phyloP scores from a whole-genome alignment of 2,113 vertebrate genomes.

The Dipodomys stephensi region DNA sequence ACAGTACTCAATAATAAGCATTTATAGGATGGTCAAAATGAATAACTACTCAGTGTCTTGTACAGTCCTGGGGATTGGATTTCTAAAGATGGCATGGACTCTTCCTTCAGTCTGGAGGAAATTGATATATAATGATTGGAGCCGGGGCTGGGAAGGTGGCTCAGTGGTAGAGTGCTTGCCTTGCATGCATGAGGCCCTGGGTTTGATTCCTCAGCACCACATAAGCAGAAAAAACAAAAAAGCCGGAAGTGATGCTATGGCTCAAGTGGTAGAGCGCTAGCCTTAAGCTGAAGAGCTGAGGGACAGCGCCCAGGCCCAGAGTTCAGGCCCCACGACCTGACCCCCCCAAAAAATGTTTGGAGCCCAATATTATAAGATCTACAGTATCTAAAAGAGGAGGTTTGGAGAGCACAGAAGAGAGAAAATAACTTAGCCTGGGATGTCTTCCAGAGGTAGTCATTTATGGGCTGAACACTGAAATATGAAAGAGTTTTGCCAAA shows the following conservation, averaged over 20 bases:
- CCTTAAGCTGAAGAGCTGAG: too few species aligned
- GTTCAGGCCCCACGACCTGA: too few species aligned
- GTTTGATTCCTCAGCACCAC: too few species aligned
- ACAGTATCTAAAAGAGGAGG: background rate
- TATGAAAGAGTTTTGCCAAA: conserved; percentile 53
- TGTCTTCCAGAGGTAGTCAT: conserved; percentile 54
- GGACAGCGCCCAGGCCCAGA: too few species aligned
- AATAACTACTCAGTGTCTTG: background rate
- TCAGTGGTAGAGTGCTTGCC: too few species aligned
- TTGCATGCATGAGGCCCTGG: too few species aligned
- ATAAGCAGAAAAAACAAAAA: too few species aligned
- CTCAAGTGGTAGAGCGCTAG: too few species aligned
- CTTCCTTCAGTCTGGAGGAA: background rate
- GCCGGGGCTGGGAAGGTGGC: too few species aligned
- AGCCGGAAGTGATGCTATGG: too few species aligned
- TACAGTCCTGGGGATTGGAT: background rate
- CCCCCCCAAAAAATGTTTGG: background rate
- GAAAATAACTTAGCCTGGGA: conserved; percentile 50
- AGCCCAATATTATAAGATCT: conserved; percentile 8
- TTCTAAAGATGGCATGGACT: background rate
- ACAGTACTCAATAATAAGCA: background rate
- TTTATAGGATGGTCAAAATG: background rate
- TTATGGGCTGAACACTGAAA: conserved; percentile 62
- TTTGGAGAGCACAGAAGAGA: background rate
- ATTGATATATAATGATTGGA: background rate